These are phyloP conservation scores for Ernsta delagoae DNA, from an alignment of 2,888 invertebrate genomes.

Conservation along the genomic window DNA sequence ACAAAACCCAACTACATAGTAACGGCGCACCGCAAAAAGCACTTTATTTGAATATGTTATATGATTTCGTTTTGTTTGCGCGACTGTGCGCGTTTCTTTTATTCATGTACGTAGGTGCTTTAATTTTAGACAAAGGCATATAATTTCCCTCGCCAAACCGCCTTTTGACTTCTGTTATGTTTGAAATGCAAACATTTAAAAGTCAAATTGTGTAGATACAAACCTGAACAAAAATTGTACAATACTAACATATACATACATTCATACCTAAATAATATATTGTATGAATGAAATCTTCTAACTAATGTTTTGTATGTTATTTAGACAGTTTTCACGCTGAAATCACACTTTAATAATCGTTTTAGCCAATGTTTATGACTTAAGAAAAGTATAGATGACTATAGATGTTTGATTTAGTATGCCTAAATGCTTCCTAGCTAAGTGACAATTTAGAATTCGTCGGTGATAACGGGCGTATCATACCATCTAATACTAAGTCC, in stretches of 20 bases:
- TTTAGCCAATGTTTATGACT: no score
- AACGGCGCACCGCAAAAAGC: slow-evolving; percentile 8
- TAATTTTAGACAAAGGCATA: slow-evolving; percentile 14
- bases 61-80: slow-evolving; percentile 12
- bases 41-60: slow-evolving; percentile 12
- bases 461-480: no score
- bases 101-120: slow-evolving; percentile 14
- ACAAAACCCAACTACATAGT: slow-evolving; percentile 8
- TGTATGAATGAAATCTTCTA: neutral
- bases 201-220: slow-evolving; percentile 12
- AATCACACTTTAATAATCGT: no score
- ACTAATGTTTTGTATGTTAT: no score
- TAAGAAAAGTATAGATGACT: no score
- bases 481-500: no score
- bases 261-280: no score
- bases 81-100: slow-evolving; percentile 9
- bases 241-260: no score
- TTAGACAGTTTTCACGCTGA: no score
- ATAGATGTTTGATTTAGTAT: no score
- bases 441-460: no score
- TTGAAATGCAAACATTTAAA: slow-evolving; percentile 21
- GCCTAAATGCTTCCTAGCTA: no score
- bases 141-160: slow-evolving; percentile 3
- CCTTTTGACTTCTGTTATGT: slow-evolving; percentile 12
- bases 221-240: neutral